Conservation (phyloP, 2,113 vertebrate species). For the Nycticorax nycticorax region DNA sequence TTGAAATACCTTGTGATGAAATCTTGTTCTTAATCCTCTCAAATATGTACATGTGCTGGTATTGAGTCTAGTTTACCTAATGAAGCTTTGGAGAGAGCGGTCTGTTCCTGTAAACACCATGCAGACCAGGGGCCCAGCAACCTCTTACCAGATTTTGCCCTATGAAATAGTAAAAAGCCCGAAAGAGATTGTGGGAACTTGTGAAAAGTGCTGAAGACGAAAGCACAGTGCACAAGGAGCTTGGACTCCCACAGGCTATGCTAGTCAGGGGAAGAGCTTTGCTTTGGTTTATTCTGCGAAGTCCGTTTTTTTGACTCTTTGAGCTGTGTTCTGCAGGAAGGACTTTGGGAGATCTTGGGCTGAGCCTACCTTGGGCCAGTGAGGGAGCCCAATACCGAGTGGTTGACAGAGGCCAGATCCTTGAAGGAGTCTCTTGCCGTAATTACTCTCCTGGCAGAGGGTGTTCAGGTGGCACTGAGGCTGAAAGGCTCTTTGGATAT, state of each 20-base stretch:
- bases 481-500: background rate
- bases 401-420: background rate
- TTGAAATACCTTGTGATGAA: background rate
- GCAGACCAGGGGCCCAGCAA: background rate
- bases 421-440: background rate
- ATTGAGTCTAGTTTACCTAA: background rate
- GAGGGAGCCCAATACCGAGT: background rate
- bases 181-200: background rate
- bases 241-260: background rate
- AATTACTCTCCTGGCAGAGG: background rate
- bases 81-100: background rate
- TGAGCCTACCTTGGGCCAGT: background rate
- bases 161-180: background rate
- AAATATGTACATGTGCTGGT: background rate
- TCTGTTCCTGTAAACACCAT: background rate
- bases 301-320: background rate
- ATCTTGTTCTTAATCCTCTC: background rate
- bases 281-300: background rate
- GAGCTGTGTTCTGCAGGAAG: background rate
- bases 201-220: background rate
- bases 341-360: background rate
- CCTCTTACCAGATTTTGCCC: conserved; percentile 10
- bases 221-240: background rate
- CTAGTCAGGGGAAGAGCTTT: background rate
- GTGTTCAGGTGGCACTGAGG: background rate